Base-by-base conservation (phyloP, 2,888 invertebrate species). In the Heliconius cydno region DNA sequence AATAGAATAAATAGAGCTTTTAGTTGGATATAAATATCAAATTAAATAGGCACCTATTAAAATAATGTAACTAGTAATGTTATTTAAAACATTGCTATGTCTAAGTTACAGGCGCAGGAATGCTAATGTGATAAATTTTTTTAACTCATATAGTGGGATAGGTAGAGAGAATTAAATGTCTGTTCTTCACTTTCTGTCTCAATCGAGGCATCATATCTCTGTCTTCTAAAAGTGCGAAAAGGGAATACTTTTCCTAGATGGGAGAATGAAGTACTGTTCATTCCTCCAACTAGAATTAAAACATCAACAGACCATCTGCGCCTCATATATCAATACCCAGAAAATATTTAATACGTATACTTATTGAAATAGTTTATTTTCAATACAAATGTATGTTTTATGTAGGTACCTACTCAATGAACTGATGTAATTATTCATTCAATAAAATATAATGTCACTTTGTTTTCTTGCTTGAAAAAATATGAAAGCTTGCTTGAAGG, bases 331-430 rank as follows among this genome's bases (percentile, higher is more conserved):
- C 7, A 60, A 60, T 60, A n/a, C 13, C n/a, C 1, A 65, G 13
- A 12, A 68, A 38, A n/a, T 68, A 41, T 70, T 70, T 68, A 38
- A 41, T 68, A 38, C n/a, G 13, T 68, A 67, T 6, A 60, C 60
- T 60, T 67, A 22, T 67, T 38, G 2, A 10, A n/a, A 25, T 41
- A 41, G 7, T 25, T 70, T 25, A 25, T 41, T 68, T 38, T 68
- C n/a, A 38, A 70, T 25, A 15, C 13, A 68, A 38, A 70, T 68
- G 3, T 41, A 25, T 70, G 25, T 38, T 67, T 38, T 12, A 13
- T 38, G n/a, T 67, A 38, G n/a, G n/a, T 28, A 28, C 28, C 28
- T 28, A 28, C 28, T 28, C 28, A 28, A 28, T 28, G 28, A 28
- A 28, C 28, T 28, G 28, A 28, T 28, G 28, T 28, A 28, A 28